phyloP scores from a whole-genome alignment of 2,888 invertebrate species.

The Caenorhabditis wallacei region DNA sequence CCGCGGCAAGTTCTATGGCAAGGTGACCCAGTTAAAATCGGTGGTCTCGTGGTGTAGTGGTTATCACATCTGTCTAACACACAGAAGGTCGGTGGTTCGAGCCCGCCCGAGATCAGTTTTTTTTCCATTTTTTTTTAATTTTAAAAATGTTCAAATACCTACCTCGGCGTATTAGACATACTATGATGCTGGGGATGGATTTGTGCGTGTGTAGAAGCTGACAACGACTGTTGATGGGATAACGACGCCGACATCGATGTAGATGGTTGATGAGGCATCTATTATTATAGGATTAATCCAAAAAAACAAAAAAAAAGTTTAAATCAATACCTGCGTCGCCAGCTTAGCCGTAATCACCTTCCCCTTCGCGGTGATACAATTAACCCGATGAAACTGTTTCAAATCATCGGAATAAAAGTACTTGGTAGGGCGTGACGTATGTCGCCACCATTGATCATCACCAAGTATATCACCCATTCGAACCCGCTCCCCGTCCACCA shows the following conservation, averaged over 20 bases:
- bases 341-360: conserved; percentile 75
- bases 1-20: too few relatives aligned
- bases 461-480: conserved; percentile 82
- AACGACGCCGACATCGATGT: conserved; percentile 58
- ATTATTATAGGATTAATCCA: not conserved
- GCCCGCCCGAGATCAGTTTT: conserved; percentile 80
- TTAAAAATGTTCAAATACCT: not conserved
- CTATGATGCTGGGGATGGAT: conserved; percentile 61
- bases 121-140: not conserved
- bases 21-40: not conserved
- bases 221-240: conserved; percentile 49
- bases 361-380: conserved; percentile 81
- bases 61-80: conserved; percentile 82
- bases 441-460: conserved; percentile 83
- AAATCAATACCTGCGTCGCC: conserved; percentile 53
- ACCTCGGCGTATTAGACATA: conserved; percentile 63
- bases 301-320: not conserved
- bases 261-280: conserved; percentile 60
- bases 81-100: conserved; percentile 82
- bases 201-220: conserved; percentile 53
- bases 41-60: conserved; percentile 56
- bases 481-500: conserved; percentile 82
- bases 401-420: conserved; percentile 83
- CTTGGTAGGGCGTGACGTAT: conserved; percentile 82
- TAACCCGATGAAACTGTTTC: conserved; percentile 82